Conservation (phyloP, 2,113 vertebrate genomes). For the Nannobrachium achirus region DNA sequence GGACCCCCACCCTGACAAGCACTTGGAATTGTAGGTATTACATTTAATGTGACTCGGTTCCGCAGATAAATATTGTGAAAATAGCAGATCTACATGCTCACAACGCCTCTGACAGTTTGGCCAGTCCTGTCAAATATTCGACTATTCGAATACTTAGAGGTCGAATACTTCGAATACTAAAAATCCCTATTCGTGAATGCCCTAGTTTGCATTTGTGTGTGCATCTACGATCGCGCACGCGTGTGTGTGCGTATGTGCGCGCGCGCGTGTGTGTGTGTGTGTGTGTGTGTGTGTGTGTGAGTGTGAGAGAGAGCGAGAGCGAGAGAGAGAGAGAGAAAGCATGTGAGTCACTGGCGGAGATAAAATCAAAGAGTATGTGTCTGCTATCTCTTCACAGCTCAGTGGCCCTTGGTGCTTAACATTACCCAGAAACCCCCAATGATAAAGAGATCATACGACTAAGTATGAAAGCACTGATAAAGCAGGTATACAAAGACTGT, state of each 20-base stretch:
- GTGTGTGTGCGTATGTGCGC: slow-evolving; percentile 7
- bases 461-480: slow-evolving; percentile 22
- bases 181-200: too few species aligned
- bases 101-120: too few species aligned
- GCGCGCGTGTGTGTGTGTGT: slow-evolving; percentile 7
- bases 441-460: slow-evolving; percentile 47
- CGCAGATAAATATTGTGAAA: too few species aligned
- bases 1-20: too few species aligned
- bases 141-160: too few species aligned
- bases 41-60: too few species aligned
- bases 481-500: slow-evolving; percentile 36
- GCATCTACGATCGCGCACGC: too few species aligned
- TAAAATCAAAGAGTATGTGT: slow-evolving; percentile 10
- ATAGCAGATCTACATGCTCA: too few species aligned
- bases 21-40: too few species aligned
- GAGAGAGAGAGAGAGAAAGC: too few species aligned
- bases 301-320: background rate
- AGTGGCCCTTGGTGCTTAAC: slow-evolving; percentile 5
- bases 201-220: slow-evolving; percentile 10
- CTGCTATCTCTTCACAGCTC: slow-evolving; percentile 22
- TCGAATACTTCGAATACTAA: too few species aligned
- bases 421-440: slow-evolving; percentile 10
- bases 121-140: too few species aligned
- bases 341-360: background rate
- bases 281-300: slow-evolving; percentile 7